Evolutionary conservation across 2,888 invertebrate species (phyloP), one percentile per base, ranked within the genome.

Genomic region (Ametastegia equiseti): DNA sequence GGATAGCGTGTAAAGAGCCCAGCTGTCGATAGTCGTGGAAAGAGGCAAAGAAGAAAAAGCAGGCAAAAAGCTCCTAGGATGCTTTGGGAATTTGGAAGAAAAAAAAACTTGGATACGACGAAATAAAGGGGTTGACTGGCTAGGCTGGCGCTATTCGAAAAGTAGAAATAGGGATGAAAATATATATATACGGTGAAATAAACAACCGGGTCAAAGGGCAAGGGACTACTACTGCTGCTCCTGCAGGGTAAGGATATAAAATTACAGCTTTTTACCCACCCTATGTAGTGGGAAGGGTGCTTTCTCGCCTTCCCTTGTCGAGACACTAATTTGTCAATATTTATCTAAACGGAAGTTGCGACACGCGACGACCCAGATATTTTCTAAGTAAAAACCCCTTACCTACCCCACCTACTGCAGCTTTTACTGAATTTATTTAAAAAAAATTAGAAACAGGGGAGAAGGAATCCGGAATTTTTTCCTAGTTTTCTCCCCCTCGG

Each of bases 361-460:
- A 71, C 71, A 71, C 71, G 71, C 71, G 71, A 71, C 71, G 71
- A 71, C 47, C 71, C 71, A 47, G 71, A 71, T 71, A n/a, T n/a
- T 65, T 65, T 9, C 19, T 6, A 13, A n/a, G n/a, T 4, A 33
- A 15, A 7, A 9, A 13, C 23, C 23, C 27, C 3, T 9, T 9
- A 5, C 42, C 42, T 9, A 5, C 42, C 42, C 42, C 42, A 5
- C 42, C 42, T 9, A 9, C 42, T 9, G 42, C 42, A 6, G 42
- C 42, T 9, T 5, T 5, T 42, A 5, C 9, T 9, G 5, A 54
- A 54, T 5, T 6, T 5, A 54, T n/a, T 3, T 3, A 50, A 50
- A n/a, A 54, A 4, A 54, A 54, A 9, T 6, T 6, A 54, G 54
- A 54, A 15, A n/a, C n/a, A n/a, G n/a, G n/a, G n/a, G n/a, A n/a